Evolutionary conservation across 2,113 vertebrate genomes (phyloP).

Genomic region (Psilopsiagon aymara): DNA sequence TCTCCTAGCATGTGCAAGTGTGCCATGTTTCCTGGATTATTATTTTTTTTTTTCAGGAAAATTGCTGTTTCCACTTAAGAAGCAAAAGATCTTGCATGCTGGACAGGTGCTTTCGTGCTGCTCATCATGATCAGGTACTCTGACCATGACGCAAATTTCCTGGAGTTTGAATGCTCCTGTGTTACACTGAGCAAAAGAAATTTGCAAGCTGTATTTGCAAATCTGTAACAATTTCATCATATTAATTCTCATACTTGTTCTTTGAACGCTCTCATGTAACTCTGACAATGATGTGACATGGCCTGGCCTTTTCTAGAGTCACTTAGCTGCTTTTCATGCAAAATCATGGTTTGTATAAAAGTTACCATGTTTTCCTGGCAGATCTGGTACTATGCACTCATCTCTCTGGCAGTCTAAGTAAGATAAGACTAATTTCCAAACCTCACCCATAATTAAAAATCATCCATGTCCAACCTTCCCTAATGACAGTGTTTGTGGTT

Average conservation of each 20-base stretch:
- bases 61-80: background rate
- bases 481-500: background rate
- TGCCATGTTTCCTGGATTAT: too few species aligned
- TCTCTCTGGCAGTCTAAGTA: background rate
- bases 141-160: rapidly evolving
- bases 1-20: rapidly evolving
- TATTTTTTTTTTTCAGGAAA: background rate
- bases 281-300: background rate
- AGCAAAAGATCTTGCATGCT: background rate
- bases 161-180: background rate
- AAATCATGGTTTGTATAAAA: background rate
- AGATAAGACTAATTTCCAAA: background rate
- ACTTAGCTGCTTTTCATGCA: background rate
- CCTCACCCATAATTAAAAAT: background rate
- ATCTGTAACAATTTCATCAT: background rate
- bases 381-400: background rate
- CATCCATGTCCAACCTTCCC: background rate
- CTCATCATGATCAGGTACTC: background rate
- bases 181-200: background rate
- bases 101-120: background rate
- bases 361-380: background rate
- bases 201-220: background rate
- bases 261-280: background rate
- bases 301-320: background rate
- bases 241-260: background rate